Evolutionary conservation across 2,113 vertebrate genomes (phyloP).

Genomic region (Tyrannus savana): DNA sequence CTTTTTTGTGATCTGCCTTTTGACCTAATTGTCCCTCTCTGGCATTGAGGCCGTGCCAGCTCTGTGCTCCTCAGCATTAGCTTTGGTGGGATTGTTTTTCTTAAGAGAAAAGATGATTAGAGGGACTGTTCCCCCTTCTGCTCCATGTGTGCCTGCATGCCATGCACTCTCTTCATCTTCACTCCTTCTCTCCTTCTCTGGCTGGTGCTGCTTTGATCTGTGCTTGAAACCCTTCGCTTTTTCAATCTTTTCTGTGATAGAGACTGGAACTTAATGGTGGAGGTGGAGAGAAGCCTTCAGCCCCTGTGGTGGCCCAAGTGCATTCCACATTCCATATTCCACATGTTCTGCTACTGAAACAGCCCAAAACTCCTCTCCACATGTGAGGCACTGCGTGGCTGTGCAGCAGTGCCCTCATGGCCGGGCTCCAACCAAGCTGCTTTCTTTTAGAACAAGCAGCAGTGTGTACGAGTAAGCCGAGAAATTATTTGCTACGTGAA

Average conservation of each 20-base stretch:
- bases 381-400: not conserved
- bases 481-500: not conserved
- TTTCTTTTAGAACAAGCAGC: not conserved
- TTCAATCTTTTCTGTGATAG: not conserved
- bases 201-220: not conserved
- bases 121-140: not conserved
- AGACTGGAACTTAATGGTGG: not conserved
- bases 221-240: not conserved
- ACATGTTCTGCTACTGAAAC: not conserved
- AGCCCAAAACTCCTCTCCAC: accelerated
- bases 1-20: not conserved
- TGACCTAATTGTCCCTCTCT: not conserved
- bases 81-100: not conserved
- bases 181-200: not conserved
- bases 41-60: not conserved
- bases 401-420: not conserved
- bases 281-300: not conserved
- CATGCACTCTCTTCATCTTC: not conserved
- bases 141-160: not conserved
- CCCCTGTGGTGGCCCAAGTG: not conserved
- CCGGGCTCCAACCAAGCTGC: not conserved
- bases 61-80: not conserved
- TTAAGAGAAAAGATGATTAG: not conserved
- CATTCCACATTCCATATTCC: not conserved
- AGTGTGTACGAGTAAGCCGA: not conserved